Conservation (phyloP, 2,888 invertebrate species). For the Arctia plantaginis region DNA sequence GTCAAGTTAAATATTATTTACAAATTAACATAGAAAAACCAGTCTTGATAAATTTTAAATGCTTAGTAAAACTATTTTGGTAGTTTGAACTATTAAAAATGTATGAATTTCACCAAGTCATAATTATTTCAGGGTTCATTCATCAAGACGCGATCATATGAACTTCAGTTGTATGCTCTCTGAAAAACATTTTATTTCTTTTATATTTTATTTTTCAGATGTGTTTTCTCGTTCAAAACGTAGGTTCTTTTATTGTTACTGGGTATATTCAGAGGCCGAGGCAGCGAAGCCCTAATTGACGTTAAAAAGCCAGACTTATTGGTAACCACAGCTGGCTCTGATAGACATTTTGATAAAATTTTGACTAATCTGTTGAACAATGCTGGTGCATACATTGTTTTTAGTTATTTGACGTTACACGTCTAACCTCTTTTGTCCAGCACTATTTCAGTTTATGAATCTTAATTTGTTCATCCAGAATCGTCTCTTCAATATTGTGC, state of each 20-base stretch:
- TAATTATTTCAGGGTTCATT: too few species aligned
- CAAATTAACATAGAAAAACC: slow-evolving; percentile 22
- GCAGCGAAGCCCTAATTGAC: not conserved
- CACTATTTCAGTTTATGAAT: not conserved
- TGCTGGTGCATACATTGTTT: not conserved
- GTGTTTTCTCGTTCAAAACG: not conserved
- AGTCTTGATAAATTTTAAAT: not conserved
- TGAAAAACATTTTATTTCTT: not conserved
- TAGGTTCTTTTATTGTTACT: not conserved
- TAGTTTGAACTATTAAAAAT: too few species aligned
- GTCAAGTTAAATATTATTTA: slow-evolving; percentile 31
- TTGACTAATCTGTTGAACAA: not conserved
- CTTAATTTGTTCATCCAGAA: not conserved
- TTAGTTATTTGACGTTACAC: not conserved
- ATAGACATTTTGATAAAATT: not conserved
- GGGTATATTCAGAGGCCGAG: not conserved
- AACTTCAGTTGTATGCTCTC: too few species aligned
- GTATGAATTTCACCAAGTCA: not conserved
- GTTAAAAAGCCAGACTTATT: not conserved
- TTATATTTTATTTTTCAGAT: not conserved
- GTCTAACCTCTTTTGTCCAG: not conserved
- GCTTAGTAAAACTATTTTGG: not conserved
- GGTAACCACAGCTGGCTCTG: not conserved
- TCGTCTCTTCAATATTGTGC: not conserved
- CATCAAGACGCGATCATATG: not conserved